These are phyloP conservation scores for Papilio machaon DNA, from an alignment of 1,140 invertebrate species.

Conservation along the genomic window DNA sequence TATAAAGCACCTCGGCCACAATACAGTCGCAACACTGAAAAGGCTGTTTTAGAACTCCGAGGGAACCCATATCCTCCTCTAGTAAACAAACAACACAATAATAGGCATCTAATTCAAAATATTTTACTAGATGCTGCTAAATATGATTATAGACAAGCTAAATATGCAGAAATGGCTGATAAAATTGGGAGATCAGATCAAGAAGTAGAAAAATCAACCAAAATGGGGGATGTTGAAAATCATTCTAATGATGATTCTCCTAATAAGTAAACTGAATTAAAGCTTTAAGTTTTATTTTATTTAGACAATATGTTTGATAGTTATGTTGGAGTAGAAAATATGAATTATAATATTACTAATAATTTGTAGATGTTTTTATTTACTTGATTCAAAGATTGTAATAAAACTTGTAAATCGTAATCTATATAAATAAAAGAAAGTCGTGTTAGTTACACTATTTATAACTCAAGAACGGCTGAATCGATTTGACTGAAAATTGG, in stretches of 20 bases:
- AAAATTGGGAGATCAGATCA: constrained; percentile 63
- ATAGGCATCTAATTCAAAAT: constrained; percentile 87
- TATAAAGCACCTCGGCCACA: constrained; percentile 86
- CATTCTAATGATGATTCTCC: background rate
- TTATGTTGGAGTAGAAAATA: constrained; percentile 1
- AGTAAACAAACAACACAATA: constrained; percentile 80
- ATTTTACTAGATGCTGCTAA: constrained; percentile 88
- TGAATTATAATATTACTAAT: background rate
- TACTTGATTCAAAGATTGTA: background rate
- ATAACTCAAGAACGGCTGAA: too few species aligned
- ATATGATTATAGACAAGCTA: constrained; percentile 84
- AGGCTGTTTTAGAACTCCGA: constrained; percentile 90
- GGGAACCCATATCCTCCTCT: constrained; percentile 88
- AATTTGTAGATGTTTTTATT: background rate
- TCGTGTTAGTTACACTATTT: too few species aligned
- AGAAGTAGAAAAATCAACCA: constrained; percentile 32
- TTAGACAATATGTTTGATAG: background rate
- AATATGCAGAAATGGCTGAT: constrained; percentile 76
- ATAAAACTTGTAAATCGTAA: background rate
- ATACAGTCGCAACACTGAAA: constrained; percentile 79
- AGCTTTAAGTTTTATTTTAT: background rate
- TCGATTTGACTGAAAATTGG: too few species aligned
- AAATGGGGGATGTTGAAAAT: background rate
- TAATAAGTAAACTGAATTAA: background rate
- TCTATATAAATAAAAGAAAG: too few species aligned